phyloP scores from a whole-genome alignment of 2,888 invertebrate species.

The Agrenia bidenticulata region DNA sequence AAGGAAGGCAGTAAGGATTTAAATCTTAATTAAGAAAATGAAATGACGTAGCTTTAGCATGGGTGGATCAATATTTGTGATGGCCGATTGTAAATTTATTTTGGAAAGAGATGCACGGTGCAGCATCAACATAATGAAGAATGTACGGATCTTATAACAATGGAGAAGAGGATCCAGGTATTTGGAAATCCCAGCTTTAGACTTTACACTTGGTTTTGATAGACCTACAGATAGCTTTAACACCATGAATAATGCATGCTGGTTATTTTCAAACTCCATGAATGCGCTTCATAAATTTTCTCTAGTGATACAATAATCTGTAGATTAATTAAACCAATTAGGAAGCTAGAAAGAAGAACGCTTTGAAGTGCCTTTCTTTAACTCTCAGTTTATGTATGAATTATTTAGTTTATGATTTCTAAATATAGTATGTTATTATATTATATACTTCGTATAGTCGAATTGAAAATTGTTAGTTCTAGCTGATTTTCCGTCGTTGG shows the following conservation, averaged over 20 bases:
- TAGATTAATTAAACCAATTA: neutral
- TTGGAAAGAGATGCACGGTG: constrained; percentile 78
- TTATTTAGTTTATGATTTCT: no score
- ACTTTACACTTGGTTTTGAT: constrained; percentile 1
- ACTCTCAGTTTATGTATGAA: no score
- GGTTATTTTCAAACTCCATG: constrained; percentile 10
- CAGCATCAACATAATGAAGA: constrained; percentile 91
- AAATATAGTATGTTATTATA: no score
- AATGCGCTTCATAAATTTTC: constrained; percentile 2
- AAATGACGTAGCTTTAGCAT: no score
- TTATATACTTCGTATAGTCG: no score
- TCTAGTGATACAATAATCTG: neutral
- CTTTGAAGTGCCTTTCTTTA: no score
- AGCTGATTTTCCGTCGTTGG: no score
- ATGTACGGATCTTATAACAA: constrained; percentile 87
- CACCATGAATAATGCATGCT: constrained; percentile 2
- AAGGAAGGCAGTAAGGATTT: no score
- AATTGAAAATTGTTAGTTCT: no score
- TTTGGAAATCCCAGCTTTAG: constrained; percentile 16
- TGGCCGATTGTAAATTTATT: constrained; percentile 34
- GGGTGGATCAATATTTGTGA: constrained; percentile 15
- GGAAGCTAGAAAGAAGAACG: neutral
- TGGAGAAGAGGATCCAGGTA: constrained; percentile 85
- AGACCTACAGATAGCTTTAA: neutral
- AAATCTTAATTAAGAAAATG: no score